Percentiles rank a stretch among this genome's conserved stretches.
Conservation (phyloP, 35 echinoderm and acorn worm species). For the Apostichopus parvimensis region DNA sequence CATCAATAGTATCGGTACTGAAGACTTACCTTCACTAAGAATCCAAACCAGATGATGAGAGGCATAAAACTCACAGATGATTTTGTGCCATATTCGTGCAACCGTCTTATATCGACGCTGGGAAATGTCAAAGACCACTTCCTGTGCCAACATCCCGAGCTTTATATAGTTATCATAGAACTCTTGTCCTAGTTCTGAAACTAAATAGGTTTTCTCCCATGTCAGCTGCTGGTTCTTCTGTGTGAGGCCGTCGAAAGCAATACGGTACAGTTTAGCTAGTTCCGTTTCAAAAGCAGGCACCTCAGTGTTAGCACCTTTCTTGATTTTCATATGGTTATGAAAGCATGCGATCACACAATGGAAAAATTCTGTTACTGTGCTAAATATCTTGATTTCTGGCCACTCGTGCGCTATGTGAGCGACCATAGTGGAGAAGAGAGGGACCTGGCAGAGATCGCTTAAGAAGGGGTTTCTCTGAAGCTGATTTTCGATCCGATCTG, state of each 20-base stretch:
- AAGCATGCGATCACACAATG: not conserved
- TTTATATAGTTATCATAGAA: no score
- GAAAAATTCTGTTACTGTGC: not conserved
- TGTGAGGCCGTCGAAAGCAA: not conserved
- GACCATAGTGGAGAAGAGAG: not conserved
- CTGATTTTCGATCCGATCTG: not conserved
- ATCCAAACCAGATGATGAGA: no score
- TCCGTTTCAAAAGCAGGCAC: not conserved
- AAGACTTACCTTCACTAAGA: no score
- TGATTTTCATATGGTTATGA: not conserved
- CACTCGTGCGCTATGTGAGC: not conserved
- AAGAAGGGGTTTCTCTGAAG: not conserved
- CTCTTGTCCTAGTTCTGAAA: no score
- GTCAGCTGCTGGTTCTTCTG: not conserved
- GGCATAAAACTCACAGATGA: no score
- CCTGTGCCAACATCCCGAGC: no score
- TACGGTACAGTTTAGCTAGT: not conserved
- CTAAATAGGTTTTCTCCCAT: not conserved
- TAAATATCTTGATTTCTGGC: not conserved
- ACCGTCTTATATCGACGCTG: no score
- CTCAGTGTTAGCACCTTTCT: no score
- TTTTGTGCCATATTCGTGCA: no score
- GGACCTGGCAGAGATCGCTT: not conserved
- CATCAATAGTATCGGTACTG: no score
- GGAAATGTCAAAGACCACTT: no score